Conservation (phyloP, 2,113 vertebrate genomes). For the Raja brachyura region DNA sequence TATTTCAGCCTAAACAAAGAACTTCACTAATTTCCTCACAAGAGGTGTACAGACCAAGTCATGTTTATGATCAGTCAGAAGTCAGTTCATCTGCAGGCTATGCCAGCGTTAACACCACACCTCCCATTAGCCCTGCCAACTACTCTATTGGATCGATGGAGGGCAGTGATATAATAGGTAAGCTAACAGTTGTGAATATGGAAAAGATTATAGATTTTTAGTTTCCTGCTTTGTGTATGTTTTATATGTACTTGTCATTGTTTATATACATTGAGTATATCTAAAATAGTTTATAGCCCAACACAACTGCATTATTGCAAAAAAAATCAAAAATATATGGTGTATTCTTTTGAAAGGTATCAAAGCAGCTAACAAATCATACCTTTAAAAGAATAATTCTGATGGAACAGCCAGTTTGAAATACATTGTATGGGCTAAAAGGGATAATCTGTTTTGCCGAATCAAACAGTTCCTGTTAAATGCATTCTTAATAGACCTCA, state of each 20-base stretch:
- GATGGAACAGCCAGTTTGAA: background rate
- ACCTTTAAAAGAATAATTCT: background rate
- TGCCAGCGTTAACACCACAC: slow-evolving; percentile 76
- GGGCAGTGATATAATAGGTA: slow-evolving; percentile 66
- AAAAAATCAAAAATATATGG: background rate
- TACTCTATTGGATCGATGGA: slow-evolving; percentile 63
- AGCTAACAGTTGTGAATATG: slow-evolving; percentile 3
- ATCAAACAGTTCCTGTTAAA: background rate
- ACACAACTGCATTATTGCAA: background rate
- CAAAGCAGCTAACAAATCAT: background rate
- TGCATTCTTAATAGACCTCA: background rate
- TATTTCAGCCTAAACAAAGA: slow-evolving; percentile 83
- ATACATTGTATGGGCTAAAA: background rate
- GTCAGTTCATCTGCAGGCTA: slow-evolving; percentile 81
- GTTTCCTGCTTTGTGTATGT: background rate
- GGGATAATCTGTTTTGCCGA: background rate
- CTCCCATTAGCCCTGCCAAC: slow-evolving; percentile 74
- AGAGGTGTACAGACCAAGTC: slow-evolving; percentile 83
- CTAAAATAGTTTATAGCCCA: background rate
- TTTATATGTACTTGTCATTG: background rate
- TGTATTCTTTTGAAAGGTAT: background rate
- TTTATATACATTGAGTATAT: background rate
- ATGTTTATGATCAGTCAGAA: slow-evolving; percentile 85
- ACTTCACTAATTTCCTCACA: slow-evolving; percentile 87
- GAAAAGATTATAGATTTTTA: background rate